Base-by-base conservation (phyloP, 2,113 vertebrate genomes). In the Gasterosteus aculeatus region DNA sequence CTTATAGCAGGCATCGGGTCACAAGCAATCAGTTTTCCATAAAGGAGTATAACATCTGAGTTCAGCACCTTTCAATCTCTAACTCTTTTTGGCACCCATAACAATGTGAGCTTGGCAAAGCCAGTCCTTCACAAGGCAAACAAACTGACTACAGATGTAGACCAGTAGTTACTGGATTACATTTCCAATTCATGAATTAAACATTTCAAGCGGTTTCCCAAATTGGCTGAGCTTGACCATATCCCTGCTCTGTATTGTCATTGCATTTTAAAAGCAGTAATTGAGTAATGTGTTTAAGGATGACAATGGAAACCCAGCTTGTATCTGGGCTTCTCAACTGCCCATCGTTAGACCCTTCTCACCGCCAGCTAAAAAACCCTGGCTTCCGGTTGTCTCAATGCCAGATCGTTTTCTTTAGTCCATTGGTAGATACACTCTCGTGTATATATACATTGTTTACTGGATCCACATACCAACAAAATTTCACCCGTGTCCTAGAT, bases 21-120 rank as follows among this genome's bases (percentile, higher is more conserved):
- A 87, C 83, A 76, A 91, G 77, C 89, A 87, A 90, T 91, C 89
- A 86, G 75, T 84, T 80, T 89, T 72, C 69, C 58, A 31, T 56
- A 83, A 65, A 75, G 31, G 72, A 78, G 67, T 83, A 79, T 69
- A 75, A 63, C 85, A 75, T 82, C 78, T 70, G 77, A 84, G 80
- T 86, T 80, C 77, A 85, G 71, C 73, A 75, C 74, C 76, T 85
- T 81, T 89, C 78, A 77, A 68, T 90, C 75, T 79, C 59, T 42
- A 66, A 66, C 75, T 67, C 35, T 70, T 84, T 87, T 83, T 78
- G 81, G 83, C 86, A 77, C 69, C 81, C 80, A 75, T 81, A 77
- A 84, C 85, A 89, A 87, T 86, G 75, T 16, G 59, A 78, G 53
- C 64, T 56, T 61, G 29, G 85, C 75, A 80, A 65, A 83, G 56